Conservation (phyloP, 2,888 invertebrate genomes). For the Caenorhabditis sinica region DNA sequence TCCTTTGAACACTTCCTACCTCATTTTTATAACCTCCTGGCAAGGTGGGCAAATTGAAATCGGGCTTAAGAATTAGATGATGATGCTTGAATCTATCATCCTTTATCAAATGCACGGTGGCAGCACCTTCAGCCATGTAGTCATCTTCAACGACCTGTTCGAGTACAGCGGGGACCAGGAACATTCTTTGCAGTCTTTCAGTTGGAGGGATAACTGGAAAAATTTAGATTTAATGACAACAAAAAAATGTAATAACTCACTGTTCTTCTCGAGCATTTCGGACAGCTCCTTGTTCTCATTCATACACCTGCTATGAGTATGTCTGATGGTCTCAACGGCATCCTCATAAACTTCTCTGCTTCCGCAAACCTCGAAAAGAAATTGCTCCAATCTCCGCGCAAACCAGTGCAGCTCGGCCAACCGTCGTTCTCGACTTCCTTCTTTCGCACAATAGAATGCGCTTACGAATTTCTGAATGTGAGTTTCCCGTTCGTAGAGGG, state of each 20-base stretch:
- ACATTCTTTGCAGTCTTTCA: neutral
- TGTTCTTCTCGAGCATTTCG: neutral
- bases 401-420: slow-evolving; percentile 1
- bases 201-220: slow-evolving; percentile 14
- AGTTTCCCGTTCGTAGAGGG: no score
- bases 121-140: neutral
- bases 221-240: neutral
- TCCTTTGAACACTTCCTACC: no score
- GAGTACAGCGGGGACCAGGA: neutral
- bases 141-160: neutral
- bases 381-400: neutral
- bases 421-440: neutral
- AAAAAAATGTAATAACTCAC: neutral
- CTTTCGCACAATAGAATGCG: no score
- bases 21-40: no score
- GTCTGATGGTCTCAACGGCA: neutral
- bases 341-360: neutral
- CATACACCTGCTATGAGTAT: neutral
- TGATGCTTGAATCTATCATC: neutral
- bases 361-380: neutral
- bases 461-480: no score
- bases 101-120: neutral
- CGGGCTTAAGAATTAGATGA: neutral
- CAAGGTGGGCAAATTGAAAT: neutral
- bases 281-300: neutral